phyloP scores from a whole-genome alignment of 2,888 invertebrate genomes.

The Slavum lentiscoides region DNA sequence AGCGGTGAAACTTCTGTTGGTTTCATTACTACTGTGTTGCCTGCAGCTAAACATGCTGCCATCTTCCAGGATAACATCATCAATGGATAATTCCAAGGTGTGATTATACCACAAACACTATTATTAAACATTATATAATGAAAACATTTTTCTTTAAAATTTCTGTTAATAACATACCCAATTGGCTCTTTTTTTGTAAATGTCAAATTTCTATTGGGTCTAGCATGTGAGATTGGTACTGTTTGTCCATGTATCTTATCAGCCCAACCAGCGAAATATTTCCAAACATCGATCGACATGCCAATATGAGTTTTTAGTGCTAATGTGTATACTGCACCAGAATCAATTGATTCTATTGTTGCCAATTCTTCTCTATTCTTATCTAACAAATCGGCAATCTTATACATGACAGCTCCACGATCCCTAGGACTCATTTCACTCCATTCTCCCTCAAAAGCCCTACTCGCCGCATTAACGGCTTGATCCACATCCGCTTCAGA shows the following conservation, averaged over 20 bases:
- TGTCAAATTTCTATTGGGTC: slow-evolving; percentile 87
- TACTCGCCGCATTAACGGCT: slow-evolving; percentile 85
- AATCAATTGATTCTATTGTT: slow-evolving; percentile 89
- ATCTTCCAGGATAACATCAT: slow-evolving; percentile 99
- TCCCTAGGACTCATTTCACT: slow-evolving; percentile 91
- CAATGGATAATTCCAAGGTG: slow-evolving; percentile 97
- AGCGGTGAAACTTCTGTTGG: slow-evolving; percentile 91
- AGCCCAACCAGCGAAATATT: slow-evolving; percentile 95
- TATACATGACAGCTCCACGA: slow-evolving; percentile 80
- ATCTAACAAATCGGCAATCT: slow-evolving; percentile 93
- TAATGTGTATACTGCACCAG: slow-evolving; percentile 94
- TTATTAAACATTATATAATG: slow-evolving; percentile 54
- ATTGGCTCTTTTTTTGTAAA: slow-evolving; percentile 89
- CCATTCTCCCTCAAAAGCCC: slow-evolving; percentile 91
- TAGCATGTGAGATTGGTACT: slow-evolving; percentile 88
- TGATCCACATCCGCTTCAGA: slow-evolving; percentile 79
- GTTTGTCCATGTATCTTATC: slow-evolving; percentile 93
- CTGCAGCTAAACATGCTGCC: slow-evolving; percentile 95
- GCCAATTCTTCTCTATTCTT: slow-evolving; percentile 92
- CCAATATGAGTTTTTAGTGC: slow-evolving; percentile 95
- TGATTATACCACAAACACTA: slow-evolving; percentile 87
- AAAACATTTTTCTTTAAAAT: slow-evolving; percentile 36
- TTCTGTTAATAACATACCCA: slow-evolving; percentile 64
- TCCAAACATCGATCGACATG: slow-evolving; percentile 97
- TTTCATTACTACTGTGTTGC: slow-evolving; percentile 94